Conservation (phyloP, 1,140 invertebrate species). For the Pygmarrhopalites habei region DNA sequence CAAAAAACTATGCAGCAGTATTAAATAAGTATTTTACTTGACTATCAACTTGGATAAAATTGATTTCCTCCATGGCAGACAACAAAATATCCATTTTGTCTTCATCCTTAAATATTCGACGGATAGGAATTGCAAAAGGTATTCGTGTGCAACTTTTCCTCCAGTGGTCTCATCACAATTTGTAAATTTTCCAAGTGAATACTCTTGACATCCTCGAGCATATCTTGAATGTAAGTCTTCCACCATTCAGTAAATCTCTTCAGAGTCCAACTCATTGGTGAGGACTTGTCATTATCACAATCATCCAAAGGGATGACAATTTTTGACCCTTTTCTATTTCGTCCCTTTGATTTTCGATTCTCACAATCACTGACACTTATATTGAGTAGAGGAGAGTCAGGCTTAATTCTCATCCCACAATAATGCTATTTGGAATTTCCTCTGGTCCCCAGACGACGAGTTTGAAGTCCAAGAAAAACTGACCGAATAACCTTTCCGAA, state of each 20-base stretch:
- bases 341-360: neutral
- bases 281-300: too few relatives aligned
- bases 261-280: too few relatives aligned
- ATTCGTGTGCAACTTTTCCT: neutral
- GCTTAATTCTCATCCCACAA: conserved; percentile 25
- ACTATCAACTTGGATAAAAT: too few relatives aligned
- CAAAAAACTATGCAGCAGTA: too few relatives aligned
- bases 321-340: too few relatives aligned
- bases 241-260: too few relatives aligned
- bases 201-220: neutral
- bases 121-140: neutral
- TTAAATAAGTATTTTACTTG: too few relatives aligned
- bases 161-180: conserved; percentile 4
- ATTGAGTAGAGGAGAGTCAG: conserved; percentile 14
- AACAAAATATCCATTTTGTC: too few relatives aligned
- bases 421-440: conserved; percentile 33
- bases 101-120: neutral
- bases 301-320: too few relatives aligned
- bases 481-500: conserved; percentile 31
- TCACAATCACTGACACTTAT: neutral
- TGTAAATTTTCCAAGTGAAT: neutral
- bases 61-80: too few relatives aligned
- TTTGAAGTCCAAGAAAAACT: conserved; percentile 30
- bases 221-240: too few relatives aligned
- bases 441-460: conserved; percentile 21